Percentiles rank a stretch among this genome's conserved stretches.
phyloP scores from a whole-genome alignment of 2,888 invertebrate genomes.

The Exephanes ischioxanthus region DNA sequence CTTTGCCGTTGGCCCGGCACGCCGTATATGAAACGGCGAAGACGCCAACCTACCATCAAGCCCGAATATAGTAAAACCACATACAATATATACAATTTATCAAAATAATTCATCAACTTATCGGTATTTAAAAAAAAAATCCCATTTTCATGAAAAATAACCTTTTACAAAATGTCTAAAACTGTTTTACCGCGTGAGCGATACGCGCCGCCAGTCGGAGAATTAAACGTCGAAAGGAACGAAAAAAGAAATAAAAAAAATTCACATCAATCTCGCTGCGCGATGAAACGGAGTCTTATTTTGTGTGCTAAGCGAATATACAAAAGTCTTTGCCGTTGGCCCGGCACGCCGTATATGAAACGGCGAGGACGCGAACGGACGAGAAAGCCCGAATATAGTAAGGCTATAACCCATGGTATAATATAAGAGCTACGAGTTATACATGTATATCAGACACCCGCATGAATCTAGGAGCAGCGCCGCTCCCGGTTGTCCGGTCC shows the following conservation, averaged over 20 bases:
- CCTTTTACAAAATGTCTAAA: too few species aligned
- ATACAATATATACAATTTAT: too few species aligned
- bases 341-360: constrained; percentile 54
- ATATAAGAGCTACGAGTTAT: constrained; percentile 52
- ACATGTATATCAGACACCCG: constrained; percentile 38
- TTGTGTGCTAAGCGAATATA: constrained; percentile 34
- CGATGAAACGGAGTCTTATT: neutral
- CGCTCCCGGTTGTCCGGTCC: constrained; percentile 52
- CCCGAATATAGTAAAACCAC: constrained; percentile 11
- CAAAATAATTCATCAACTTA: too few species aligned
- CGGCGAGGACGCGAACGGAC: constrained; percentile 33
- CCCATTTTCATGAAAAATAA: too few species aligned
- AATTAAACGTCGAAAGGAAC: too few species aligned
- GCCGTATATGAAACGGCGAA: constrained; percentile 58
- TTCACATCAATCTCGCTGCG: neutral
- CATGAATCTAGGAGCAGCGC: constrained; percentile 60
- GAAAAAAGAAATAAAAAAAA: constrained; percentile 1
- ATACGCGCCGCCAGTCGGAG: too few species aligned
- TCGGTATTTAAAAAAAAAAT: too few species aligned
- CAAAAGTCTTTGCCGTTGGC: constrained; percentile 41
- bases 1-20: constrained; percentile 20
- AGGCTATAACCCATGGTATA: constrained; percentile 60
- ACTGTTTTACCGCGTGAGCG: too few species aligned
- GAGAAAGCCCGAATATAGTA: constrained; percentile 21
- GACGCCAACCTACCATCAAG: constrained; percentile 27